Base-by-base conservation (phyloP, 2,113 vertebrate species). In the Hassar affinis region DNA sequence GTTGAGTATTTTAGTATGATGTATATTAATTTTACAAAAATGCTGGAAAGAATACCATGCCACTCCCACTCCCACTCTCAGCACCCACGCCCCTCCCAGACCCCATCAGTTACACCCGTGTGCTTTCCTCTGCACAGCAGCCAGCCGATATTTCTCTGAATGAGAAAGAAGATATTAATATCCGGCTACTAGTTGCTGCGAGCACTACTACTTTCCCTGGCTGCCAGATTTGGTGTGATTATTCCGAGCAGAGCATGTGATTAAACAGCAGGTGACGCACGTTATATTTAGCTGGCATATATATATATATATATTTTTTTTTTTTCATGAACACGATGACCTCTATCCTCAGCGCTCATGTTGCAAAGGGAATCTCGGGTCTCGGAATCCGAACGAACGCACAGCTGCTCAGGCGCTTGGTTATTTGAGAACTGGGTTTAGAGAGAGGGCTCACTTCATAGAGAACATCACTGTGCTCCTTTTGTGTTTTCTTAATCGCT, bases 11-110 rank as follows among this genome's bases (percentile, higher is more conserved):
- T 25, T 20, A 42, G 38, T 49, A 49, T 2, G 11, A 6, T 76
- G 18, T 64, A 62, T 33, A 2, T 71, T 47, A 84, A 86, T 84
- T 88, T 83, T 86, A 89, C 85, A 86, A 85, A 82, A 74, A 42
- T 30, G 17, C 38, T 83, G 90, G 88, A 90, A 91, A 84, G 87
- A 89, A 88, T 85, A 84, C 76, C n/a, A 17, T n/a, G 15, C 38
- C 2, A 42, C 38, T 6, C 38, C n/a, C n/a, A n/a, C n/a, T n/a
- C 38, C 2, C 38, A 42, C 38, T 42, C 2, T 42, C 38, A 42
- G 3, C 11, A 18, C 35, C 3, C 7, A 10, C 33, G 2, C 62
- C 75, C 51, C 77, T 17, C 12, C 5, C 3, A n/a, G 85, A 74
- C n/a, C n/a, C n/a, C n/a, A n/a, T n/a, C n/a, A n/a, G n/a, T 68